These are phyloP conservation scores for Distichodus sexfasciatus DNA, from an alignment of 2,797 vertebrate genomes.

Conservation along the genomic window DNA sequence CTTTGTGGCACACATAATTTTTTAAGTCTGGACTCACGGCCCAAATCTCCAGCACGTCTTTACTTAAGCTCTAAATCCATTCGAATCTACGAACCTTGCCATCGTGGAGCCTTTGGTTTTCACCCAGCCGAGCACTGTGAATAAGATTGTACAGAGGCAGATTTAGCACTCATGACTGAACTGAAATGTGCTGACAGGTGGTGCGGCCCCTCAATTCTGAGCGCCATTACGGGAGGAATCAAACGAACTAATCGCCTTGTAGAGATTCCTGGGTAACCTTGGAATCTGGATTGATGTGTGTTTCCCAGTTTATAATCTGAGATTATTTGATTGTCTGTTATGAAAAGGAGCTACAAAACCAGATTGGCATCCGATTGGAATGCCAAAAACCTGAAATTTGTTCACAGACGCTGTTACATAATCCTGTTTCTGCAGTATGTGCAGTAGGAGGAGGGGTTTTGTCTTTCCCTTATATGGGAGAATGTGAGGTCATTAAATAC, in stretches of 20 bases:
- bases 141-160: slow-evolving; percentile 44
- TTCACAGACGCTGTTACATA: neutral
- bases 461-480: slow-evolving; percentile 7
- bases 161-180: slow-evolving; percentile 48
- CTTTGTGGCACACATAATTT: slow-evolving; percentile 54
- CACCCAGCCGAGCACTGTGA: slow-evolving; percentile 48
- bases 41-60: slow-evolving; percentile 37
- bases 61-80: slow-evolving; percentile 60
- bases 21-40: slow-evolving; percentile 39
- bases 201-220: slow-evolving; percentile 52
- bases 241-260: too few relatives aligned
- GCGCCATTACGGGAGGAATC: slow-evolving; percentile 54
- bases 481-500: neutral
- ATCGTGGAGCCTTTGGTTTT: slow-evolving; percentile 19
- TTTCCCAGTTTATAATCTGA: neutral
- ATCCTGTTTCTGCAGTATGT: neutral
- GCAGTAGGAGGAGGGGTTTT: neutral
- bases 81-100: slow-evolving; percentile 29
- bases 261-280: too few relatives aligned
- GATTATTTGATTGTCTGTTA: neutral
- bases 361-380: neutral
- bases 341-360: neutral
- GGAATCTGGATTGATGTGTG: neutral
- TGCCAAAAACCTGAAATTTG: neutral
- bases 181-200: slow-evolving; percentile 47